phyloP scores from a whole-genome alignment of 2,797 vertebrate genomes.

The Cygnus olor region DNA sequence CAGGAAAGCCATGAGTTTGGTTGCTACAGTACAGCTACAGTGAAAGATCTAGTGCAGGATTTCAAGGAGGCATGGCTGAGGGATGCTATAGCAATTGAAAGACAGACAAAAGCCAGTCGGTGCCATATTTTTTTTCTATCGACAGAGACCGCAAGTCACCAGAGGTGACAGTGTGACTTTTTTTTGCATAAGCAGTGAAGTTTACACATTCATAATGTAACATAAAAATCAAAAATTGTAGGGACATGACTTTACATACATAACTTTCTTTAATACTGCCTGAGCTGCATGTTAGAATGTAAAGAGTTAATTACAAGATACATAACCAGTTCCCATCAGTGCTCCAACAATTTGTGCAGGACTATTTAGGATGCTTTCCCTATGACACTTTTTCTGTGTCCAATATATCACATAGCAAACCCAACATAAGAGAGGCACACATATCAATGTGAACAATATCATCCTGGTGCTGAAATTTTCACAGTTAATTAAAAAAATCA shows the following conservation, averaged over 20 bases:
- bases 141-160: neutral
- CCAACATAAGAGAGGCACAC: neutral
- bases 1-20: neutral
- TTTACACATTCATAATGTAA: neutral
- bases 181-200: neutral
- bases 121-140: neutral
- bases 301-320: neutral
- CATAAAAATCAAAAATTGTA: neutral
- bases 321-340: neutral
- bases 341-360: neutral
- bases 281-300: neutral
- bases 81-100: neutral
- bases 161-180: neutral
- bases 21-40: neutral
- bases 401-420: slow-evolving; percentile 13
- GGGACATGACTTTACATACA: neutral
- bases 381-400: neutral
- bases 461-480: slow-evolving; percentile 61
- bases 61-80: neutral
- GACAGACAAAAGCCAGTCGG: neutral
- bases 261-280: neutral
- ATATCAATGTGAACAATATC: slow-evolving; percentile 5
- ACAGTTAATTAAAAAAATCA: slow-evolving; percentile 72
- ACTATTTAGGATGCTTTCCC: neutral
- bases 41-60: neutral